A percentile compares a stretch with the other conserved stretches of the same genome.
phyloP scores from a whole-genome alignment of 1,140 invertebrate genomes.

The Melanaphis sacchari region DNA sequence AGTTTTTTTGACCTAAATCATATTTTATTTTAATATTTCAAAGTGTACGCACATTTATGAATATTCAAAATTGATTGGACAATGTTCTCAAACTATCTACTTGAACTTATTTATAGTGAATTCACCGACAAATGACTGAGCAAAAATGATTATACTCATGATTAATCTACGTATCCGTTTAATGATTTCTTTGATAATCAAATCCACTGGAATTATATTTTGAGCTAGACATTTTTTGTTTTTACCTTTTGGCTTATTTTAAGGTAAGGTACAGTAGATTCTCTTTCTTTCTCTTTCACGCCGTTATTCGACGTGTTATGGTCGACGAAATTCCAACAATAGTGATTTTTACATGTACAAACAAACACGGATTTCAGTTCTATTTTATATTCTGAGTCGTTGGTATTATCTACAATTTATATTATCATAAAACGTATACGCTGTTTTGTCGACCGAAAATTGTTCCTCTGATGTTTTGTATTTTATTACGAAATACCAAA shows the following conservation, averaged over 20 bases:
- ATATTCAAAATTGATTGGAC: neutral
- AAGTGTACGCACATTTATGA: neutral
- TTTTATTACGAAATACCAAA: neutral
- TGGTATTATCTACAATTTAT: neutral
- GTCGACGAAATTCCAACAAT: neutral
- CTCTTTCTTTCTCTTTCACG: neutral
- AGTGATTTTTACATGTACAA: neutral
- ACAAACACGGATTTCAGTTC: neutral
- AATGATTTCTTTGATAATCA: neutral
- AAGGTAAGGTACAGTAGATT: neutral
- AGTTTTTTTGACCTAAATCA: neutral
- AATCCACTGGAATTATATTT: neutral
- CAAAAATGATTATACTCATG: neutral
- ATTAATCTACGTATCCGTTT: neutral
- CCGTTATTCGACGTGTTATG: neutral
- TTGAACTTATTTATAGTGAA: neutral
- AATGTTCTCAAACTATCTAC: neutral
- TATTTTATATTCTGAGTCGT: neutral
- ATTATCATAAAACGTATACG: neutral
- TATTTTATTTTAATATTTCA: neutral
- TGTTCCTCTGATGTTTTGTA: neutral
- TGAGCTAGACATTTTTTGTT: neutral
- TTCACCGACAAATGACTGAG: neutral
- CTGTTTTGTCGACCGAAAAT: neutral
- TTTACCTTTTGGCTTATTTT: neutral